These are phyloP conservation scores for Auanema freiburgensis DNA, from an alignment of 2,888 invertebrate species.

Conservation along the genomic window DNA sequence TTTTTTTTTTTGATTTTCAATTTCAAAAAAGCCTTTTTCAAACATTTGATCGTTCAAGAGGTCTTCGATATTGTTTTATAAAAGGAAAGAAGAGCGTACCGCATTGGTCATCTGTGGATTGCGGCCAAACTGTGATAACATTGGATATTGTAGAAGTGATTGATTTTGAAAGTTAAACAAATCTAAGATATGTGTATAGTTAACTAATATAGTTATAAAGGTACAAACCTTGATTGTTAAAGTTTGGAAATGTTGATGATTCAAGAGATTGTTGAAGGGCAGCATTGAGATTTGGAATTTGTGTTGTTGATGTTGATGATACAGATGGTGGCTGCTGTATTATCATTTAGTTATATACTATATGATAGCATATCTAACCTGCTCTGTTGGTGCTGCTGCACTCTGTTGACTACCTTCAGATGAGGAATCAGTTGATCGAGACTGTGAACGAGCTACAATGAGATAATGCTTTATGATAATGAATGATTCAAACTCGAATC, in stretches of 20 bases:
- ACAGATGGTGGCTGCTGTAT: no score
- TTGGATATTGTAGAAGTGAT: conserved; percentile 41
- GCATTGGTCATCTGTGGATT: conserved; percentile 26
- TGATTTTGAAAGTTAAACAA: conserved; percentile 46
- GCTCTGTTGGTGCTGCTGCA: conserved; percentile 4
- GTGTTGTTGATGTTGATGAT: background rate
- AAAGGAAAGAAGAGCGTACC: background rate
- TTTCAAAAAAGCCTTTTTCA: no score
- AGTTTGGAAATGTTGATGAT: conserved; percentile 9
- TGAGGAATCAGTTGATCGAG: conserved; percentile 18
- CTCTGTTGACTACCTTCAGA: conserved; percentile 19
- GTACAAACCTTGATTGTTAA: conserved; percentile 18
- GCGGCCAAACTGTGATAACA: conserved; percentile 44
- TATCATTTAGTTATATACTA: background rate
- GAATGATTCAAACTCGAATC: background rate
- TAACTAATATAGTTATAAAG: no score
- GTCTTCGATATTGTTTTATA: no score
- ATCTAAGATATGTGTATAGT: conserved; percentile 20
- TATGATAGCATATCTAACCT: conserved; percentile 4
- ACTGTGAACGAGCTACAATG: conserved; percentile 17
- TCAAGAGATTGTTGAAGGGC: conserved; percentile 28
- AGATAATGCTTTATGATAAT: background rate
- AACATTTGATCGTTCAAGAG: no score
- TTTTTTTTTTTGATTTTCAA: no score
- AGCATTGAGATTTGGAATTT: conserved; percentile 34